Conservation (phyloP, 2,797 vertebrate genomes). For the Rhincodon typus region DNA sequence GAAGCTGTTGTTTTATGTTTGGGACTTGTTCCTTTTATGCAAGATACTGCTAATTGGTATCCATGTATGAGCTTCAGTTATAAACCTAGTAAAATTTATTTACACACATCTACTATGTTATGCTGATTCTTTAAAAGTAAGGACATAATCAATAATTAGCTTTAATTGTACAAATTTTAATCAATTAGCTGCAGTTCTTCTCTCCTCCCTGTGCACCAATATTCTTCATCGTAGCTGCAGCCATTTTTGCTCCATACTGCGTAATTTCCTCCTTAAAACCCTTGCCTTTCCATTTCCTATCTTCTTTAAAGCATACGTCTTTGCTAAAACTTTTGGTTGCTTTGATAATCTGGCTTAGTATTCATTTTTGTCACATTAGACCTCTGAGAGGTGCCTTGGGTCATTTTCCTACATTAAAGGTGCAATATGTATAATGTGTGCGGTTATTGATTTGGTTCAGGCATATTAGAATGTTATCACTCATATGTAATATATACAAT, state of each 20-base stretch:
- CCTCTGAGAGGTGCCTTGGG: not conserved
- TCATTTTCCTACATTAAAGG: constrained; percentile 1
- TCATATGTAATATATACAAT: not conserved
- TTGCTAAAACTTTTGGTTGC: not conserved
- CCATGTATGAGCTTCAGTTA: not conserved
- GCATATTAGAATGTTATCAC: not conserved
- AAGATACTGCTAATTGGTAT: not conserved
- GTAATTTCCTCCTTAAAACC: not conserved
- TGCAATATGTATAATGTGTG: not conserved
- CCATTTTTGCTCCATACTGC: not conserved
- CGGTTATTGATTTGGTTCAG: not conserved
- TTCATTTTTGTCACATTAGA: not conserved
- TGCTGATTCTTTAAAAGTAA: not conserved
- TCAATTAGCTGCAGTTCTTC: not conserved
- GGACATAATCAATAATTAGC: not conserved
- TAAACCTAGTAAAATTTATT: not conserved
- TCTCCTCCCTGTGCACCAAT: not conserved
- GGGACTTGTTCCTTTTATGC: not conserved
- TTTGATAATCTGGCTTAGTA: not conserved
- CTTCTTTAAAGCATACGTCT: not conserved
- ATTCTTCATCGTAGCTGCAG: not conserved
- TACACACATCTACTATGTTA: not conserved
- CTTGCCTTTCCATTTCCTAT: not conserved
- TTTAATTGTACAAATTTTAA: not conserved
- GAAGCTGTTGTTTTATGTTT: not conserved